Conservation (phyloP, 2,113 vertebrate species). For the Paracanthobrama guichenoti region DNA sequence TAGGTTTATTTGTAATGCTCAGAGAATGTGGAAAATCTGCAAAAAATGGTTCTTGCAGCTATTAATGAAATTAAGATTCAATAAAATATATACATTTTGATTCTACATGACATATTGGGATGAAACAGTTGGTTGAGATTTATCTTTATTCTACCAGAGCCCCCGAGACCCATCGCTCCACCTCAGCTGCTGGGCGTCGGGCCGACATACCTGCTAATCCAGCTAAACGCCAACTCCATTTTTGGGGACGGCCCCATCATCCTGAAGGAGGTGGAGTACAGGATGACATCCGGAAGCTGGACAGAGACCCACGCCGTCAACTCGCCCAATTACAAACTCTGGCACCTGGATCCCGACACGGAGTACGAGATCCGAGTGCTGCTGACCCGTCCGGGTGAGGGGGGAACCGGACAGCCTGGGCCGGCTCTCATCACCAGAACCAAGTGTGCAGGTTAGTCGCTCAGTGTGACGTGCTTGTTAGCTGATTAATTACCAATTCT, state of each 20-base stretch:
- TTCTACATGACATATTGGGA: neutral
- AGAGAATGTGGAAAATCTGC: neutral
- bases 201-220: slow-evolving; percentile 94
- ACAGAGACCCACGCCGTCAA: slow-evolving; percentile 96
- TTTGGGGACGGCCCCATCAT: slow-evolving; percentile 98
- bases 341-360: slow-evolving; percentile 97
- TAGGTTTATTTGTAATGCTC: neutral
- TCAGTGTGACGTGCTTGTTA: neutral
- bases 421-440: slow-evolving; percentile 94
- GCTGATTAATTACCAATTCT: neutral
- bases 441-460: slow-evolving; percentile 91
- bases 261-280: slow-evolving; percentile 95
- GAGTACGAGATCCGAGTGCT: slow-evolving; percentile 96
- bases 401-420: slow-evolving; percentile 91
- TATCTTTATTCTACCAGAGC: slow-evolving; percentile 77
- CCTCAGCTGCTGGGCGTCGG: slow-evolving; percentile 93
- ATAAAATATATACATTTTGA: neutral
- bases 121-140: neutral
- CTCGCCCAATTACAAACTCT: slow-evolving; percentile 93
- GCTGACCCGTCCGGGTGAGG: slow-evolving; percentile 92
- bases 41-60: neutral
- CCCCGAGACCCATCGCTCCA: slow-evolving; percentile 93
- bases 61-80: neutral
- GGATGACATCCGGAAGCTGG: slow-evolving; percentile 96
- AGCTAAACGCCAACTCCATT: slow-evolving; percentile 97